Evolutionary conservation across 2,113 vertebrate genomes (phyloP).

Genomic region (Vicugna pacos): DNA sequence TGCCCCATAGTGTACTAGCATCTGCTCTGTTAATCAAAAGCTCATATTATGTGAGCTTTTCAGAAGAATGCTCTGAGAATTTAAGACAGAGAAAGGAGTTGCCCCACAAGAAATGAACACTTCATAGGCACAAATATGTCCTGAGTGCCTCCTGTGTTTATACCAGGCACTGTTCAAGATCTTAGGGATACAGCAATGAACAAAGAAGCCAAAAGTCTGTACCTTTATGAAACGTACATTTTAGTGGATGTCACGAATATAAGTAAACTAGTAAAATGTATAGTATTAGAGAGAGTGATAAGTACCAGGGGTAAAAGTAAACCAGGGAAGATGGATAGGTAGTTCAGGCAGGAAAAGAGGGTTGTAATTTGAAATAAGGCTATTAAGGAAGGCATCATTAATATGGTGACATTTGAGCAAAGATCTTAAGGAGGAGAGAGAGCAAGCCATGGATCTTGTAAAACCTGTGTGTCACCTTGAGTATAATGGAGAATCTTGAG

Average conservation of each 20-base stretch:
- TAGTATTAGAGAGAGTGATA: background rate
- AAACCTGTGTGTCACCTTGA: background rate
- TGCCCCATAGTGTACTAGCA: background rate
- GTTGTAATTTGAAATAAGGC: slow-evolving; percentile 48
- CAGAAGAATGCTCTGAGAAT: slow-evolving; percentile 52
- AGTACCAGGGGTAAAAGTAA: slow-evolving; percentile 44
- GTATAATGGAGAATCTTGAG: slow-evolving; percentile 18
- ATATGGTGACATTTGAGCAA: background rate
- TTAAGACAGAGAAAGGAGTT: slow-evolving; percentile 43
- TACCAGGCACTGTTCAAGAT: slow-evolving; percentile 1
- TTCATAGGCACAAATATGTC: slow-evolving; percentile 2
- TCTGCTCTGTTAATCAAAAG: slow-evolving; percentile 13
- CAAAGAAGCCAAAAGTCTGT: background rate
- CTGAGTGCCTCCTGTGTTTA: background rate
- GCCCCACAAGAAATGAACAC: background rate
- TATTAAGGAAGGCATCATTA: background rate
- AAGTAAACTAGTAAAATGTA: slow-evolving; percentile 12
- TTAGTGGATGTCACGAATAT: background rate
- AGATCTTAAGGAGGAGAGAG: background rate
- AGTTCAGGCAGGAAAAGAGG: background rate
- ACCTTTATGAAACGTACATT: background rate
- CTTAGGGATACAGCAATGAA: background rate
- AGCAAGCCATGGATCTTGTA: background rate
- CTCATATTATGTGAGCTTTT: slow-evolving; percentile 23
- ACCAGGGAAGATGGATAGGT: background rate